These are phyloP conservation scores for Lumbricus terrestris DNA, from an alignment of 2,888 invertebrate genomes.

Conservation along the genomic window DNA sequence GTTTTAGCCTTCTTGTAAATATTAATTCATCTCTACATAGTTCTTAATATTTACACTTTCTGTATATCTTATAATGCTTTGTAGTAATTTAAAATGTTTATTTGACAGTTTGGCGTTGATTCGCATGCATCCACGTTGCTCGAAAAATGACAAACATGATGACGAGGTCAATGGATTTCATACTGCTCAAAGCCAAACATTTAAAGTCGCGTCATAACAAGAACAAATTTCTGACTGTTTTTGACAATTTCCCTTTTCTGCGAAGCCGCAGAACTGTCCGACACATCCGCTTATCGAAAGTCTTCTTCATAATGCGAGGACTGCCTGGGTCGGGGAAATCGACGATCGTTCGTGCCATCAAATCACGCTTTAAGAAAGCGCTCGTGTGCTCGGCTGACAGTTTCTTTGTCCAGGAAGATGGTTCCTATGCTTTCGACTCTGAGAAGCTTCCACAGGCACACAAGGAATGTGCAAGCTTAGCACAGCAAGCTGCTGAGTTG, in stretches of 20 bases:
- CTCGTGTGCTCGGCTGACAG: slow-evolving; percentile 56
- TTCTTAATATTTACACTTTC: background rate
- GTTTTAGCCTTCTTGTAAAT: background rate
- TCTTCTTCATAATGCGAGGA: slow-evolving; percentile 58
- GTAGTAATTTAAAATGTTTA: background rate
- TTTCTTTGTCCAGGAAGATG: slow-evolving; percentile 47
- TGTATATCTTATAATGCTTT: background rate
- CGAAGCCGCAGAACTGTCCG: slow-evolving; percentile 16
- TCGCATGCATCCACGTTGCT: too few species aligned
- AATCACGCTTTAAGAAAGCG: slow-evolving; percentile 33
- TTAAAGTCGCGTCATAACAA: background rate
- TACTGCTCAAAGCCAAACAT: background rate
- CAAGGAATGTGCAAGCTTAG: slow-evolving; percentile 48
- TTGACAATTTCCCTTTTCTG: slow-evolving; percentile 23
- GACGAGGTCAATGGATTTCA: background rate
- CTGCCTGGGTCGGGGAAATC: slow-evolving; percentile 59
- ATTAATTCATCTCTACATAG: background rate
- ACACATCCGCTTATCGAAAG: slow-evolving; percentile 34
- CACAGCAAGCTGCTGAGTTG: slow-evolving; percentile 44
- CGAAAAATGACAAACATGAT: background rate
- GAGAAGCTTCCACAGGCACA: slow-evolving; percentile 52
- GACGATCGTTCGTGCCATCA: slow-evolving; percentile 47
- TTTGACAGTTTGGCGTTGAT: background rate
- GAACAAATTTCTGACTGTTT: background rate
- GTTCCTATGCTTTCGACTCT: slow-evolving; percentile 46